These are phyloP conservation scores for Nomia melanderi DNA, from an alignment of 1,140 invertebrate species.

Conservation along the genomic window DNA sequence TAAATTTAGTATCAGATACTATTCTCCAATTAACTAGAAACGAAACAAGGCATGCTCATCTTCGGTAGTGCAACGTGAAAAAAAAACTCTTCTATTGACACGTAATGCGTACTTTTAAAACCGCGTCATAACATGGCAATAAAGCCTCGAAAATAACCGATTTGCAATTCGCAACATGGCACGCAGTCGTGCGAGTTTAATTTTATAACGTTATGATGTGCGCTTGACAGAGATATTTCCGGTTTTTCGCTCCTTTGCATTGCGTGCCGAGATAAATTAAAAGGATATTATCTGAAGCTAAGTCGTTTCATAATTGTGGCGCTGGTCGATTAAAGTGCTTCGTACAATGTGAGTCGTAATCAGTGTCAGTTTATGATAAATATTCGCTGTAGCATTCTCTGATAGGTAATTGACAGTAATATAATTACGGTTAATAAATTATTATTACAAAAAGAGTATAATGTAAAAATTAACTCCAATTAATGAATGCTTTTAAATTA, in stretches of 20 bases:
- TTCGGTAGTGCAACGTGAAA: background rate
- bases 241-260: constrained; percentile 2
- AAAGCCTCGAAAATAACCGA: background rate
- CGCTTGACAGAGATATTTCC: background rate
- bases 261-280: background rate
- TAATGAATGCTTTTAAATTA: too few relatives aligned
- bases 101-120: background rate
- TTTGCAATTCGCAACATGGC: constrained; percentile 22
- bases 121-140: background rate
- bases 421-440: too few relatives aligned
- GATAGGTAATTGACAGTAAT: background rate
- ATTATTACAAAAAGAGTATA: too few relatives aligned
- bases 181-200: background rate
- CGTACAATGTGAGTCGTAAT: background rate
- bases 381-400: background rate
- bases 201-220: background rate
- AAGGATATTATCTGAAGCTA: background rate
- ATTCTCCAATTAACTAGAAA: too few relatives aligned
- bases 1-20: too few relatives aligned
- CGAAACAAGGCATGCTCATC: background rate
- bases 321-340: background rate
- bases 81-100: background rate
- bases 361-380: background rate
- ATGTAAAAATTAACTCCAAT: too few relatives aligned
- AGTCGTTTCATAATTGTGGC: constrained; percentile 5